These are phyloP conservation scores for Paedocypris sp. DNA, from an alignment of 2,113 vertebrate genomes.

Conservation along the genomic window DNA sequence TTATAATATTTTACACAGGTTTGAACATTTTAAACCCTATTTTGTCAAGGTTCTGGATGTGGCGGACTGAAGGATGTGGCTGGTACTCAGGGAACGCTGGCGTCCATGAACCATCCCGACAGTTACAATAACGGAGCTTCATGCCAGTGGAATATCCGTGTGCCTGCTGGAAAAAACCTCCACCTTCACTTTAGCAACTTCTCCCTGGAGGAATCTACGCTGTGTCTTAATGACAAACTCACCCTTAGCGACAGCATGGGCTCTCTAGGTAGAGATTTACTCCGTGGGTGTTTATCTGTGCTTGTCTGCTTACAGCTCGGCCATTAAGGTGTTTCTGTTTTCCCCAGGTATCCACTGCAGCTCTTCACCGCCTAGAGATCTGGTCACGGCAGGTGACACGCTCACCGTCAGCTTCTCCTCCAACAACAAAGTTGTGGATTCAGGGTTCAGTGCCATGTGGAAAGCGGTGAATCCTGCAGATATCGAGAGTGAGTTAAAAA, in stretches of 20 bases:
- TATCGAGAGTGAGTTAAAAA: conserved; percentile 39
- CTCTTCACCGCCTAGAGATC: conserved; percentile 42
- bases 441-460: conserved; percentile 57
- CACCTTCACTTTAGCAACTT: conserved; percentile 56
- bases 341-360: conserved; percentile 55
- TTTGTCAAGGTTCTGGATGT: conserved; percentile 54
- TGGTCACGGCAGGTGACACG: conserved; percentile 52
- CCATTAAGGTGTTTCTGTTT: background rate
- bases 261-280: conserved; percentile 45
- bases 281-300: background rate
- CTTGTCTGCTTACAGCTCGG: background rate
- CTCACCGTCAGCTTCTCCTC: conserved; percentile 55
- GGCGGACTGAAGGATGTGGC: conserved; percentile 51
- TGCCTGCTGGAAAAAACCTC: conserved; percentile 50
- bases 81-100: conserved; percentile 42
- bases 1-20: no score
- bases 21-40: background rate
- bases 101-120: conserved; percentile 52
- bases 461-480: conserved; percentile 47
- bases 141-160: conserved; percentile 61
- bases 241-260: conserved; percentile 47
- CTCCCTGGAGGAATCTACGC: conserved; percentile 57
- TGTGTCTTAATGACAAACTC: conserved; percentile 57
- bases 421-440: conserved; percentile 59
- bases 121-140: conserved; percentile 52